Conservation (phyloP, 2,888 invertebrate genomes). For the Cheiracanthium punctorium region DNA sequence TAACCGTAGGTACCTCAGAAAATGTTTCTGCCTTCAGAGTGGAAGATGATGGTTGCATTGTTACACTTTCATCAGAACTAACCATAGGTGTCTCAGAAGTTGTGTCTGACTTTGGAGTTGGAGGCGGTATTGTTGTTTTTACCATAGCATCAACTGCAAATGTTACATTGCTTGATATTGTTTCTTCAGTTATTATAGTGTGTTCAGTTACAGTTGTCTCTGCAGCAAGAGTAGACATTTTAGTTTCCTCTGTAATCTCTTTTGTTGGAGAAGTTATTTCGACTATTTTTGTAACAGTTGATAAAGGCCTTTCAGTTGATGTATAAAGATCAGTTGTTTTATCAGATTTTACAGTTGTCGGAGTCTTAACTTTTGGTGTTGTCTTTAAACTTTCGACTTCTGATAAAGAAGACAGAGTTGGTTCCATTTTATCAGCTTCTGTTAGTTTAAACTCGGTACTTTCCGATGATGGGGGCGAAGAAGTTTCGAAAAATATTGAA, state of each 20-base stretch:
- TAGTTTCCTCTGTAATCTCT: neutral
- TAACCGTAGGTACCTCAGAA: neutral
- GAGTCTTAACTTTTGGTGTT: no score
- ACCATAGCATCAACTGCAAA: conserved; percentile 33
- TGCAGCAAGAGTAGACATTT: neutral
- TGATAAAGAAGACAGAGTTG: no score
- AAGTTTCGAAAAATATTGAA: no score
- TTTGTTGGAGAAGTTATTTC: no score
- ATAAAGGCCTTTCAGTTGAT: no score
- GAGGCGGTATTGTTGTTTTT: neutral
- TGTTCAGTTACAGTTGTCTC: conserved; percentile 1
- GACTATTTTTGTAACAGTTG: no score
- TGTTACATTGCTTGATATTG: conserved; percentile 18
- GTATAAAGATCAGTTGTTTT: no score
- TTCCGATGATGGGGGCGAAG: no score
- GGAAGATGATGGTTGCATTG: neutral
- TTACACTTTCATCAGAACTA: neutral
- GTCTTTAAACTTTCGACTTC: no score
- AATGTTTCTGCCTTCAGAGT: neutral
- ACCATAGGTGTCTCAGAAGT: neutral
- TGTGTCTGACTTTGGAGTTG: neutral
- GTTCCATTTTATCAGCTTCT: no score
- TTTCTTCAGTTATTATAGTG: conserved; percentile 26
- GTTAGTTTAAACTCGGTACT: no score
- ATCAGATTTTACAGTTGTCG: no score